Conservation (phyloP, 30 jellyfish, hydroid and myxozoan species). For the Sanderia malayensis region DNA sequence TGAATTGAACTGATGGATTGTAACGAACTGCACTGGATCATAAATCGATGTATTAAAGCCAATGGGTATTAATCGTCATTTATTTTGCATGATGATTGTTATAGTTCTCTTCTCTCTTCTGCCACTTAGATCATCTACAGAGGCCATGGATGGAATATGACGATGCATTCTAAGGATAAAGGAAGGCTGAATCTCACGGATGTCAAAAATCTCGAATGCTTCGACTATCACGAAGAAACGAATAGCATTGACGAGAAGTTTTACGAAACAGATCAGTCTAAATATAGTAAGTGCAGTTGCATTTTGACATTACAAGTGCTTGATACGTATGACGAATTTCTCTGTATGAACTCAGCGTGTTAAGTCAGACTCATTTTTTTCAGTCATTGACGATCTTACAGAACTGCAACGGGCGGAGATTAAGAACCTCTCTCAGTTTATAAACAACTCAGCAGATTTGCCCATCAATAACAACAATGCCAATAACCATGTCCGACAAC, state of each 20-base stretch:
- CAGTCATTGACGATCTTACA: conserved; percentile 39
- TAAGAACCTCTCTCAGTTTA: conserved; percentile 1
- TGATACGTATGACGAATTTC: too few species aligned
- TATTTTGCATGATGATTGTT: too few species aligned
- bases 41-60: too few species aligned
- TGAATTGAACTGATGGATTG: too few species aligned
- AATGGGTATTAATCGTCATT: too few species aligned
- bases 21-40: too few species aligned
- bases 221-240: conserved; percentile 40
- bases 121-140: conserved; percentile 29
- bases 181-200: conserved; percentile 27
- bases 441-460: conserved; percentile 11
- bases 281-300: conserved; percentile 40
- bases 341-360: too few species aligned
- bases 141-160: conserved; percentile 60
- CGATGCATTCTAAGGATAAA: conserved; percentile 33
- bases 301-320: too few species aligned
- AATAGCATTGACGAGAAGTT: conserved; percentile 43
- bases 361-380: too few species aligned
- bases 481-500: conserved; percentile 17
- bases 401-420: conserved; percentile 20
- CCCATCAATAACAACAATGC: background rate
- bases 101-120: background rate
- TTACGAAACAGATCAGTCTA: conserved; percentile 43
- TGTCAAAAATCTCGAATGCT: conserved; percentile 25